phyloP scores from a whole-genome alignment of 2,797 vertebrate genomes.

The Eutrigla gurnardus region DNA sequence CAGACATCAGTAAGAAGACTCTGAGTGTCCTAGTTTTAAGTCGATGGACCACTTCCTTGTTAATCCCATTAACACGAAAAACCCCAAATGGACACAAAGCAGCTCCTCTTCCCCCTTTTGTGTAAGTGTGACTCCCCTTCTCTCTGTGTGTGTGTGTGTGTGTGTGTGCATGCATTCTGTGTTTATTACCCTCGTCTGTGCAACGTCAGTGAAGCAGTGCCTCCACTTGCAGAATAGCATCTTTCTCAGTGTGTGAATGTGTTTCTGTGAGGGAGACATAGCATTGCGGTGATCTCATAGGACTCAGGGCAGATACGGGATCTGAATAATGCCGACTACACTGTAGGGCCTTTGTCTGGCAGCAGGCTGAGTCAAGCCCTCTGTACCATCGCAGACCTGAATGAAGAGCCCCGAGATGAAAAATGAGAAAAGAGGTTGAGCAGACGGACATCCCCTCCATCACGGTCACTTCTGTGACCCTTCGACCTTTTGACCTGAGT shows the following conservation, averaged over 20 bases:
- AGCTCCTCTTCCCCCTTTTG: conserved; percentile 56
- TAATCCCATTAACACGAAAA: conserved; percentile 66
- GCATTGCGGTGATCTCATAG: conserved; percentile 84
- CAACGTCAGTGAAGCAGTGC: conserved; percentile 63
- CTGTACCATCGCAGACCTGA: conserved; percentile 67
- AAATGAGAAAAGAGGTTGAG: conserved; percentile 53
- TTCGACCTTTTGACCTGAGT: conserved; percentile 41
- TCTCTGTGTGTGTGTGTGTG: conserved; percentile 18
- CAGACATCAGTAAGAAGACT: conserved; percentile 14
- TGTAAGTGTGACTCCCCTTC: conserved; percentile 4
- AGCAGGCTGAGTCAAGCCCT: conserved; percentile 78
- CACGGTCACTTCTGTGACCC: conserved; percentile 48
- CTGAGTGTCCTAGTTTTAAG: conserved; percentile 47
- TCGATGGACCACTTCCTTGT: conserved; percentile 20
- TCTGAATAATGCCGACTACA: conserved; percentile 75
- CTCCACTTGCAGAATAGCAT: conserved; percentile 74
- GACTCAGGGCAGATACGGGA: conserved; percentile 74
- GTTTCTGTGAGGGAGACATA: conserved; percentile 81
- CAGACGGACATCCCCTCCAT: conserved; percentile 44
- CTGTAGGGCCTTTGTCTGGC: conserved; percentile 82
- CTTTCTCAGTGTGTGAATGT: conserved; percentile 72
- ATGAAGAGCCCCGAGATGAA: conserved; percentile 63
- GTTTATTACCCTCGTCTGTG: conserved; percentile 66
- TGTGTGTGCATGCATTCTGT: conserved; percentile 44
- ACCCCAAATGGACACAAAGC: conserved; percentile 75